phyloP scores from a whole-genome alignment of 2,888 invertebrate species.

The Hylaea fasciaria region DNA sequence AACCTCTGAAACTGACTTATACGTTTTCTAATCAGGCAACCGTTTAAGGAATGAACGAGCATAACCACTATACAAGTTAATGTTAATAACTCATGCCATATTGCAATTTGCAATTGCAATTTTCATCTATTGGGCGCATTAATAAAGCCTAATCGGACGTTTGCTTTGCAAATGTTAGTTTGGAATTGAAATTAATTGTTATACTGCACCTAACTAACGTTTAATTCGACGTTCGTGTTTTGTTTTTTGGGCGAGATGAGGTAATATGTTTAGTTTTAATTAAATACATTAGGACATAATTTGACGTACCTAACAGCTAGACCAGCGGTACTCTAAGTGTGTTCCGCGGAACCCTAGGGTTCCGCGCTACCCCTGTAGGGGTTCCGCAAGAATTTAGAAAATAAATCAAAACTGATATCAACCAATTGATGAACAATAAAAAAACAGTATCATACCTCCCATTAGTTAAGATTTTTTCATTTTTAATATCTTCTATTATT shows the following conservation, averaged over 20 bases:
- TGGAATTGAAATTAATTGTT: slow-evolving; percentile 36
- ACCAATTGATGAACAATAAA: too few species aligned
- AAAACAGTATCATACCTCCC: too few species aligned
- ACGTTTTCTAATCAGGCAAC: slow-evolving; percentile 49
- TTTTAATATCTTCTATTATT: too few species aligned
- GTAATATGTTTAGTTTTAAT: neutral
- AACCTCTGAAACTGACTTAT: neutral
- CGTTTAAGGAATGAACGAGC: slow-evolving; percentile 52
- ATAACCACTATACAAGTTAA: slow-evolving; percentile 42
- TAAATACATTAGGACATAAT: too few species aligned
- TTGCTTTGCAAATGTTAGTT: slow-evolving; percentile 32
- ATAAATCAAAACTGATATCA: too few species aligned
- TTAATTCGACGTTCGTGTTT: slow-evolving; percentile 1
- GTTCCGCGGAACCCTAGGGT: too few species aligned
- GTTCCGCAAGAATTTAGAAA: too few species aligned
- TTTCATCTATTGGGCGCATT: slow-evolving; percentile 40
- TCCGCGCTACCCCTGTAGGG: too few species aligned
- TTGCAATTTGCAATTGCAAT: slow-evolving; percentile 50
- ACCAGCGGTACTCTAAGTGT: too few species aligned
- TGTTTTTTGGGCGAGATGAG: neutral
- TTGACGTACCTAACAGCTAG: too few species aligned
- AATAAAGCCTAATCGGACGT: slow-evolving; percentile 42
- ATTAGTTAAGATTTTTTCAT: too few species aligned
- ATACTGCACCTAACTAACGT: neutral
- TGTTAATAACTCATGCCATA: slow-evolving; percentile 53